phyloP scores from a whole-genome alignment of 2,888 invertebrate genomes.

The Tryphoninae sp. region DNA sequence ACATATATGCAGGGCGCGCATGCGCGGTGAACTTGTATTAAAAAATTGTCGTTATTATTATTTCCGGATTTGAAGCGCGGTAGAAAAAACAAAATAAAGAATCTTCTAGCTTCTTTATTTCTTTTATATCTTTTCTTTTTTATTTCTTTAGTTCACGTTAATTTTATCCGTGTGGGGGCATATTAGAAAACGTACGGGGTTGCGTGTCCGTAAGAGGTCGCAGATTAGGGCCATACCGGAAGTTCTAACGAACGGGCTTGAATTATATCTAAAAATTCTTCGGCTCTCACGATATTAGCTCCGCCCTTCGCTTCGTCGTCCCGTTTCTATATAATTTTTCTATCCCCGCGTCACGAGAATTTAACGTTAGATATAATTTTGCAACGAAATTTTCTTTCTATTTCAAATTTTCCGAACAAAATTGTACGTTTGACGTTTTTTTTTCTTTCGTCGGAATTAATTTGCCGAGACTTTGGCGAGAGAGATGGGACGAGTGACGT shows the following conservation, averaged over 20 bases:
- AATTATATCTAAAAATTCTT: conserved; percentile 45
- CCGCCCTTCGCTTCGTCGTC: conserved; percentile 12
- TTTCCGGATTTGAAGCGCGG: conserved; percentile 7
- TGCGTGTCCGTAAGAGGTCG: conserved; percentile 47
- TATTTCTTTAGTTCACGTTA: background rate
- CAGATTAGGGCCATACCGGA: conserved; percentile 57
- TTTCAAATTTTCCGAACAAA: background rate
- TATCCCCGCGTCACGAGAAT: conserved; percentile 21
- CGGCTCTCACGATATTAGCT: conserved; percentile 52
- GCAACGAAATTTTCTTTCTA: no score
- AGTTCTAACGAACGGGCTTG: conserved; percentile 45
- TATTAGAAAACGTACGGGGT: conserved; percentile 37
- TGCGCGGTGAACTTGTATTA: conserved; percentile 31
- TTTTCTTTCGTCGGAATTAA: background rate
- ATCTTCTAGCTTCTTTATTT: background rate
- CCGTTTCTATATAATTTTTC: conserved; percentile 27
- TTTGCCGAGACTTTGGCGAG: no score
- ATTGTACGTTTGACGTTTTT: background rate
- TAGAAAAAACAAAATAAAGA: background rate
- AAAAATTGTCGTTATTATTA: conserved; percentile 38
- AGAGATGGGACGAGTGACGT: background rate
- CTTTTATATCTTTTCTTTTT: background rate
- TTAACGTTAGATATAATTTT: no score
- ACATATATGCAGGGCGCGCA: conserved; percentile 56
- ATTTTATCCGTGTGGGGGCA: background rate